Evolutionary conservation across 1,140 invertebrate genomes (phyloP), one percentile per base, ranked within the genome.

Genomic region (Leptinotarsa defecta): DNA sequence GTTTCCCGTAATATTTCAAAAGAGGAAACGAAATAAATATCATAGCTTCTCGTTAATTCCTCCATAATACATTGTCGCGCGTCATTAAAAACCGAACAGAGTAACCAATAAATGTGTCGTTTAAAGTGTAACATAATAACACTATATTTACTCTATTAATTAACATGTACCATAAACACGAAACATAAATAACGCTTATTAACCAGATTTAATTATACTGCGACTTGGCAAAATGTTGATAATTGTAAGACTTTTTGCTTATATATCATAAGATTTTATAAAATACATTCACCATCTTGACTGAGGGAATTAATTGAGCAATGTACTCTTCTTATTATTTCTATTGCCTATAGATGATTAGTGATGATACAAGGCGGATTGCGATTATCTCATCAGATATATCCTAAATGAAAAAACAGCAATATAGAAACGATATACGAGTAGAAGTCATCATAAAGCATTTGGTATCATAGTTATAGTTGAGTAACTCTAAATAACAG

Each of bases 151-250:
- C 52, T 0, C 52, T 19, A 57, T 57, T 57, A 57, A 57, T 57
- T 57, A 57, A 57, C 52, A 57, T 57, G 3, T 15, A 57, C 52
- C 52, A 57, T 57, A 57, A 57, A 57, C 52, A 57, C 17, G 52
- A 57, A 57, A 57, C 52, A 57, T 57, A 57, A 57, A 57, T 57
- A 57, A 57, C 52, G n/a, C 52, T 57, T 57, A 57, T 57, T 57
- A 57, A 57, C 52, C 52, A 57, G 52, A 15, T 57, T 57, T 57
- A 57, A 57, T 57, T 57, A 57, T 1, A 3, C n/a, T 15, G 15
- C 52, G 52, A 57, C 52, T 57, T 57, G 52, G 52, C n/a, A 57
- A 57, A 57, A 57, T 57, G 15, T 57, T 57, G n/a, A 57, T 57
- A 57, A 57, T 57, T 17, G 52, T 57, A n/a, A 3, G 4, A 57